Evolutionary conservation across 2,888 invertebrate genomes (phyloP).

Genomic region (Drosophila lutescens): DNA sequence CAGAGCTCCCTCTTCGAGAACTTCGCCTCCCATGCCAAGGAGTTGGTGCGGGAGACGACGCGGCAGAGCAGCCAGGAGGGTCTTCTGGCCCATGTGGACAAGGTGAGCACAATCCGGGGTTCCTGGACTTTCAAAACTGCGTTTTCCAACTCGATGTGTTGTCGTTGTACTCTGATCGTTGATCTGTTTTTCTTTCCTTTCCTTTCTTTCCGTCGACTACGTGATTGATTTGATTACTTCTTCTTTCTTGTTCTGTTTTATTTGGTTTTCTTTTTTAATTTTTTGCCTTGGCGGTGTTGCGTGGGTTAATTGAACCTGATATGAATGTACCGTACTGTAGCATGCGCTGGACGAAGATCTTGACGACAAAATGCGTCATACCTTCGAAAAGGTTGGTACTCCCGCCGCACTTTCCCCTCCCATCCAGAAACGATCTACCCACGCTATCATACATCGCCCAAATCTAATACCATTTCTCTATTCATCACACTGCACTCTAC

Average conservation of each 20-base stretch:
- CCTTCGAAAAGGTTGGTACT: slow-evolving; percentile 91
- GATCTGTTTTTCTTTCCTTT: slow-evolving; percentile 27
- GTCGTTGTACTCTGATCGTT: slow-evolving; percentile 54
- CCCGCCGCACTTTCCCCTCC: slow-evolving; percentile 27
- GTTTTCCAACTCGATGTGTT: slow-evolving; percentile 60
- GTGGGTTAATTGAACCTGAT: slow-evolving; percentile 47
- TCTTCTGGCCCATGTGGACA: slow-evolving; percentile 94
- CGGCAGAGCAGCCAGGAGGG: slow-evolving; percentile 96
- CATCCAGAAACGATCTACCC: background rate
- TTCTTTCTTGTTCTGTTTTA: background rate
- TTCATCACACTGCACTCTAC: slow-evolving; percentile 4
- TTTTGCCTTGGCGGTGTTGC: slow-evolving; percentile 10
- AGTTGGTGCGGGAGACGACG: slow-evolving; percentile 93
- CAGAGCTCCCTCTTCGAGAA: slow-evolving; percentile 94
- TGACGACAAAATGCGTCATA: slow-evolving; percentile 87
- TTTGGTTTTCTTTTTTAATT: background rate
- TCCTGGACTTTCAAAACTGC: background rate
- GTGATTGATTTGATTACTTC: background rate
- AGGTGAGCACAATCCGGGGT: slow-evolving; percentile 86
- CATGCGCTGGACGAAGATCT: slow-evolving; percentile 81
- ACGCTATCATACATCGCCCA: background rate
- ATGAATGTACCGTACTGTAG: slow-evolving; percentile 66
- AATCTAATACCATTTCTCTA: slow-evolving; percentile 1
- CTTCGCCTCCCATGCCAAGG: slow-evolving; percentile 94
- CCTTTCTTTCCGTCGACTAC: slow-evolving; percentile 5